These are phyloP conservation scores for Nephrotoma appendiculata DNA, from an alignment of 2,888 invertebrate species.

Conservation along the genomic window DNA sequence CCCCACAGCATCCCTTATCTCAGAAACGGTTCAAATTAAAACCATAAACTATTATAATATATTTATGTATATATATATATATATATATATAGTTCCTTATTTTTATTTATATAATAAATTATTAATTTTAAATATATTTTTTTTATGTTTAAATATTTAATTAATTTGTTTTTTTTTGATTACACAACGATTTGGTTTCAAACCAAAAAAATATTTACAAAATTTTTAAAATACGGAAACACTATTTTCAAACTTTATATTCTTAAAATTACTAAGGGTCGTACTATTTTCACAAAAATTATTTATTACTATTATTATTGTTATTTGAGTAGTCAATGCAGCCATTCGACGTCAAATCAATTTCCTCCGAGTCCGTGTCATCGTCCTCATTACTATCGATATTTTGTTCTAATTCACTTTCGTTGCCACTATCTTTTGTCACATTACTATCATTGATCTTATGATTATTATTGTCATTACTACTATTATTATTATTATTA, in stretches of 20 bases:
- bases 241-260: neutral
- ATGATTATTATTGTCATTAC: slow-evolving; percentile 1
- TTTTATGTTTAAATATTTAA: neutral
- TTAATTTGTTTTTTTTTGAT: neutral
- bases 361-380: slow-evolving; percentile 32
- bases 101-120: neutral
- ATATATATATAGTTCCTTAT: neutral
- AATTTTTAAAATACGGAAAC: neutral
- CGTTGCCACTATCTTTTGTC: slow-evolving; percentile 5
- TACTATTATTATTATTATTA: neutral
- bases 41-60: neutral
- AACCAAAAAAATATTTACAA: neutral
- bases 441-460: neutral
- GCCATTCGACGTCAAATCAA: slow-evolving; percentile 30
- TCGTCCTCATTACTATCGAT: slow-evolving; percentile 14
- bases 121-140: neutral
- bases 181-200: no score
- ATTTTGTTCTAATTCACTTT: slow-evolving; percentile 2
- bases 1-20: no score
- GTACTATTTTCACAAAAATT: neutral
- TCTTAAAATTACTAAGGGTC: neutral
- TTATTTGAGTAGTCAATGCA: slow-evolving; percentile 32
- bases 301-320: neutral
- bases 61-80: neutral
- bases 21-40: neutral